These are phyloP conservation scores for Tenualosa ilisha DNA, from an alignment of 2,797 vertebrate genomes.

Conservation along the genomic window DNA sequence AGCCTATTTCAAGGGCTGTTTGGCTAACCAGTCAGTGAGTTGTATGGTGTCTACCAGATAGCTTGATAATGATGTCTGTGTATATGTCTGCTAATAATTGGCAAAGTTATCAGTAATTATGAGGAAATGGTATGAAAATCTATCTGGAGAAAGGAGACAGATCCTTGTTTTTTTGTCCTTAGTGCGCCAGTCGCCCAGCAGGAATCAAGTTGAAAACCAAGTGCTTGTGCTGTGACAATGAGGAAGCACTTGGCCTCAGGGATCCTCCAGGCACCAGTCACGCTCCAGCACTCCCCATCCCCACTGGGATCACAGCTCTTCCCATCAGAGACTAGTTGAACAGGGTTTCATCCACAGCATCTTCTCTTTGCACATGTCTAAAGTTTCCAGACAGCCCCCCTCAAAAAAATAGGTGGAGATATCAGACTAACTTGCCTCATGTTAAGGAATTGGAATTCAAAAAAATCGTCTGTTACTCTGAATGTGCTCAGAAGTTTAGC, in stretches of 20 bases:
- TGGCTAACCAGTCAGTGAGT: too few species aligned
- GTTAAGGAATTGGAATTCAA: not conserved
- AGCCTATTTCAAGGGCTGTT: too few species aligned
- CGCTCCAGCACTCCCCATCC: not conserved
- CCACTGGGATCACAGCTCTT: not conserved
- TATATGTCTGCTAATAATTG: too few species aligned
- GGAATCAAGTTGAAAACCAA: not conserved
- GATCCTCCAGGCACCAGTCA: not conserved
- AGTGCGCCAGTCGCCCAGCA: not conserved
- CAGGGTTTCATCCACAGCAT: not conserved
- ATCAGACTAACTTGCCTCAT: not conserved
- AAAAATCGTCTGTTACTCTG: not conserved
- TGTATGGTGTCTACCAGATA: too few species aligned
- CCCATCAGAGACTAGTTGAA: not conserved
- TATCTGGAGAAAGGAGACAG: not conserved
- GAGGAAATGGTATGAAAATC: not conserved
- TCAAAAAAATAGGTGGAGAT: not conserved
- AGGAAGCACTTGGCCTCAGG: not conserved
- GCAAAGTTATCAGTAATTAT: too few species aligned
- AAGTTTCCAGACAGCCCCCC: not conserved
- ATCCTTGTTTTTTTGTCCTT: not conserved
- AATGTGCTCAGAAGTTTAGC: not conserved
- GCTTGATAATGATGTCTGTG: too few species aligned
- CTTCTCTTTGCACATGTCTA: not conserved
- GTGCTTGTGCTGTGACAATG: not conserved